A percentile compares a stretch with the other conserved stretches of the same genome.
These are phyloP conservation scores for Microplitis manilae DNA, from an alignment of 2,888 invertebrate genomes.

Conservation along the genomic window DNA sequence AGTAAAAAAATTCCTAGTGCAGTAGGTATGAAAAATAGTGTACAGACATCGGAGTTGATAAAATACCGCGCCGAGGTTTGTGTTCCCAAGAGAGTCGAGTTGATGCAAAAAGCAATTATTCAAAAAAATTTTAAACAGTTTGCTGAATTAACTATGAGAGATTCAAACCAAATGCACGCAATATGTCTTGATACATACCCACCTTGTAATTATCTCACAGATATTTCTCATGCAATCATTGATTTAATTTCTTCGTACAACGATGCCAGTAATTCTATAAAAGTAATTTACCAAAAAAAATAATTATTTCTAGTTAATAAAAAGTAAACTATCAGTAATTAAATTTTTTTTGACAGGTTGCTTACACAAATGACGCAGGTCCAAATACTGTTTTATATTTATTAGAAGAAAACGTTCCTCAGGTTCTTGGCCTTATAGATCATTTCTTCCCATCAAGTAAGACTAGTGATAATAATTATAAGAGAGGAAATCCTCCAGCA, in stretches of 20 bases:
- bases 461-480: conserved; percentile 71
- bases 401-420: conserved; percentile 81
- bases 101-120: conserved; percentile 78
- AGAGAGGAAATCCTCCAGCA: conserved; percentile 75
- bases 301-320: too few relatives aligned
- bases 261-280: conserved; percentile 75
- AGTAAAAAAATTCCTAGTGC: conserved; percentile 91
- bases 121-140: conserved; percentile 85
- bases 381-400: conserved; percentile 95
- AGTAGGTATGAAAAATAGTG: conserved; percentile 87
- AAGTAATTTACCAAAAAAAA: conserved; percentile 71
- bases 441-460: conserved; percentile 80
- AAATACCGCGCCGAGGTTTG: conserved; percentile 80
- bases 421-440: conserved; percentile 79
- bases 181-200: conserved; percentile 94
- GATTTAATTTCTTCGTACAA: conserved; percentile 90
- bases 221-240: conserved; percentile 86
- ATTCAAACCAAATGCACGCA: conserved; percentile 98
- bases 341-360: conserved; percentile 74
- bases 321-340: neutral
- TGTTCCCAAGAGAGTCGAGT: conserved; percentile 81
- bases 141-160: conserved; percentile 96
- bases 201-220: conserved; percentile 94
- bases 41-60: conserved; percentile 87
- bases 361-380: conserved; percentile 99